These are phyloP conservation scores for Cherax destructor DNA, from an alignment of 1,140 invertebrate species.

Conservation along the genomic window DNA sequence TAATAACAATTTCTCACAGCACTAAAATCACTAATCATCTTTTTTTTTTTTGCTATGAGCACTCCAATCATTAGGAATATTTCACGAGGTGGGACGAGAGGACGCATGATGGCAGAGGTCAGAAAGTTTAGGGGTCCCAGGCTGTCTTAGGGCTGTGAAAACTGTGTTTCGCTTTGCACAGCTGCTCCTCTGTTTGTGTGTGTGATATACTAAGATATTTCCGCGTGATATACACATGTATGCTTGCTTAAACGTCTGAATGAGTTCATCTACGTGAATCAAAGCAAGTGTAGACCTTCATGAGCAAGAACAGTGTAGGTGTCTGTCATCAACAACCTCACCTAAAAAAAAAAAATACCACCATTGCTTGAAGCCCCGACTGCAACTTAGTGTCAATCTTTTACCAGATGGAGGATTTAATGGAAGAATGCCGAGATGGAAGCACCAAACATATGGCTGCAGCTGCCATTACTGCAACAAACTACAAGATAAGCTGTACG, in stretches of 20 bases:
- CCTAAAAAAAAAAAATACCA: neutral
- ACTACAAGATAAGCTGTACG: neutral
- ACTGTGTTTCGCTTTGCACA: neutral
- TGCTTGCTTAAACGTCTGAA: too few relatives aligned
- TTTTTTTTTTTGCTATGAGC: neutral
- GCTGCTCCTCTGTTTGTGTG: neutral
- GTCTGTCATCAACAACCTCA: neutral
- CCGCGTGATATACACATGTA: too few relatives aligned
- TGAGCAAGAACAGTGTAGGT: neutral
- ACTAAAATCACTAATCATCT: neutral
- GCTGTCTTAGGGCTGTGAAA: neutral
- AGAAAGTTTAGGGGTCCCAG: neutral
- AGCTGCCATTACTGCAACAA: neutral
- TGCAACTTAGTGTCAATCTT: neutral
- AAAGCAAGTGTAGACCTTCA: neutral
- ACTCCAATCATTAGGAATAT: neutral
- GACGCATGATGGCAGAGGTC: slow-evolving; percentile 3
- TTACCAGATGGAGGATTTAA: neutral
- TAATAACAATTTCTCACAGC: neutral
- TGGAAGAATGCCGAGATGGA: neutral
- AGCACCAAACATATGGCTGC: neutral
- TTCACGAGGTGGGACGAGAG: slow-evolving; percentile 8
- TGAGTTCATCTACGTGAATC: too few relatives aligned
- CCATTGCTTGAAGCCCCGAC: neutral
- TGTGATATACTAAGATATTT: neutral